Evolutionary conservation across 2,797 vertebrate genomes (phyloP), one percentile per base, ranked within the genome.

Genomic region (Rousettus madagascariensis): DNA sequence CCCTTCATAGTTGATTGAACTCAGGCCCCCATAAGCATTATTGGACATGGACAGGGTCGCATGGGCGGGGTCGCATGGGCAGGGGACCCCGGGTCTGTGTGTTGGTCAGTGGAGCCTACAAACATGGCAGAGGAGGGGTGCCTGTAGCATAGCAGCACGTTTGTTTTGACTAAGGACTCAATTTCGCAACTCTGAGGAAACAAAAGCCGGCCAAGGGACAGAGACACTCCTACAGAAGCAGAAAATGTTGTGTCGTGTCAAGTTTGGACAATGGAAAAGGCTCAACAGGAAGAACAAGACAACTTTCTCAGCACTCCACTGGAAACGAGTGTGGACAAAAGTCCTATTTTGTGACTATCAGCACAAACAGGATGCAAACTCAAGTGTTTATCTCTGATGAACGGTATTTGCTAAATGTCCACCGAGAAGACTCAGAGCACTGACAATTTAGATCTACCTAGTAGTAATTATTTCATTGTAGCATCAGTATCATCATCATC

Each of bases 61-160:
- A 2, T 3, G n/a, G 22, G 13, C 36, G 61, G 13, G 33, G 46
- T 5, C 13, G 1, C 4, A 0, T 5, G 5, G 12, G 7, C 8
- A 9, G n/a, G 30, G n/a, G 61, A 28, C 10, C 55, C 86, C 9
- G 13, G 17, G 33, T 59, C 72, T 78, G 49, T 16, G 8, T 20
- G 36, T 22, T 7, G 13, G 7, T 4, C 38, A 38, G 11, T 0
- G 11, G 24, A 36, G 19, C 53, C 57, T 33, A 26, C 17, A 63
- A 43, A 55, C 26, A 0, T 1, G n/a, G n/a, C 38, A n/a, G 33
- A 19, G 61, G 16, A 77, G 12, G 83, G 53, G 30, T 9, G 19
- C 30, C 53, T 28, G 11, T 0, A 33, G 33, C 30, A 19, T 11
- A 5, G 24, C 13, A 8, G 24, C 2, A 3, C 5, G 1, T 9